phyloP scores from a whole-genome alignment of 2,113 vertebrate species.

The Helogale parvula region DNA sequence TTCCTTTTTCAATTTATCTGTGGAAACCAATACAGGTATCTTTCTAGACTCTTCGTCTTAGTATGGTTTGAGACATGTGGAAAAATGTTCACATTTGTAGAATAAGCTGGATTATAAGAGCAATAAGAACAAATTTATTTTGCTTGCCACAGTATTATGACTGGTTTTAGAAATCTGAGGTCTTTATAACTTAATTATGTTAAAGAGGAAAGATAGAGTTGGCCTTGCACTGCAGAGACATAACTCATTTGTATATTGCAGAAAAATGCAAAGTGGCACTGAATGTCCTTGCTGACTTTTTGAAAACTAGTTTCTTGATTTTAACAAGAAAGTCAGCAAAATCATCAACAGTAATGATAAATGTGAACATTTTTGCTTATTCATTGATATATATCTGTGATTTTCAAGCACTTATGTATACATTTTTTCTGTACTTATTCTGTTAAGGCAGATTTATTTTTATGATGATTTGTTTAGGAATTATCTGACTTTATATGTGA shows the following conservation, averaged over 20 bases:
- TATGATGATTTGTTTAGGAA: conserved; percentile 51
- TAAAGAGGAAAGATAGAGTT: conserved; percentile 70
- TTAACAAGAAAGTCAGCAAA: conserved; percentile 77
- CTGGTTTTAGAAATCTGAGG: conserved; percentile 72
- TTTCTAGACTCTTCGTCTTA: conserved; percentile 40
- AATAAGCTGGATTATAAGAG: conserved; percentile 78
- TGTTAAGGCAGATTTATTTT: conserved; percentile 69
- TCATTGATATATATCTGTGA: conserved; percentile 65
- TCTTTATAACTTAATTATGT: conserved; percentile 74
- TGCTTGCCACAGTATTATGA: conserved; percentile 78
- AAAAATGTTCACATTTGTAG: conserved; percentile 72
- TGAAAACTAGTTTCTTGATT: conserved; percentile 69
- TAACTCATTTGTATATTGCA: conserved; percentile 67
- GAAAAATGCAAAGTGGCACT: conserved; percentile 74
- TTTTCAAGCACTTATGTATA: conserved; percentile 58
- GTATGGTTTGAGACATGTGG: conserved; percentile 56
- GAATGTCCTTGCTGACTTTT: conserved; percentile 62
- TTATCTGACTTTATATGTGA: conserved; percentile 64
- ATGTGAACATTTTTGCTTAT: conserved; percentile 70
- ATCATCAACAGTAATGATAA: conserved; percentile 67
- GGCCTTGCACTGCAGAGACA: conserved; percentile 65
- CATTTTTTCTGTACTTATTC: conserved; percentile 45
- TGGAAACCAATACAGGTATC: conserved; percentile 53
- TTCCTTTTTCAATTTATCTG: conserved; percentile 56
- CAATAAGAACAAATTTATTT: conserved; percentile 76